A percentile compares a stretch with the other conserved stretches of the same genome.
Conservation (phyloP, 2,113 vertebrate genomes). For the Malurus elegans region DNA sequence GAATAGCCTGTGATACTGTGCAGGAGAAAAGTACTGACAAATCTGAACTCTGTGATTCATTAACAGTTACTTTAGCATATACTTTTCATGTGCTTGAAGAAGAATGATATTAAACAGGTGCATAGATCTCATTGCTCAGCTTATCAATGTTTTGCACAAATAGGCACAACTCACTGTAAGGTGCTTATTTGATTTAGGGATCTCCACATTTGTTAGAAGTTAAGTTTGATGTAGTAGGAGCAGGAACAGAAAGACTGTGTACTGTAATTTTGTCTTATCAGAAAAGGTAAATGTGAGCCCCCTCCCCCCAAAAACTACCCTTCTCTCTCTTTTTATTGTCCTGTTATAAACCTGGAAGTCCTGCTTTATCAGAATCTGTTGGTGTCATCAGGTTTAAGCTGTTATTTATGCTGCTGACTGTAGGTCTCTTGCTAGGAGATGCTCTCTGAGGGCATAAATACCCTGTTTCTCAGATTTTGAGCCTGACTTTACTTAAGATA, state of each 20-base stretch:
- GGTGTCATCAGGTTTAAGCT: not conserved
- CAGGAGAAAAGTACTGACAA: not conserved
- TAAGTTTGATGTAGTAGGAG: not conserved
- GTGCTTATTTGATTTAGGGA: not conserved
- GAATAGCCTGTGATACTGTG: not conserved
- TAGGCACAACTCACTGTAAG: not conserved
- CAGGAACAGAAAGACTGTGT: not conserved
- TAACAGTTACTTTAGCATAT: not conserved
- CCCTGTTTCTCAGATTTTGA: not conserved
- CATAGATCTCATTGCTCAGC: not conserved
- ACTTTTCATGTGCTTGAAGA: not conserved
- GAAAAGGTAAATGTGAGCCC: not conserved
- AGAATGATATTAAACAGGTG: not conserved
- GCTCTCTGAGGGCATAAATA: not conserved
- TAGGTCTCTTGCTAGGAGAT: not conserved
- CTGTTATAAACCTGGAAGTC: not conserved
- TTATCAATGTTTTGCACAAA: not conserved
- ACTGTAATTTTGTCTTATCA: not conserved
- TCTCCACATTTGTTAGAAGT: not conserved
- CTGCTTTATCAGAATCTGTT: not conserved
- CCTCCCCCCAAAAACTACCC: accelerated
- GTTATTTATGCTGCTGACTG: not conserved
- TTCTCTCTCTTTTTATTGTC: not conserved
- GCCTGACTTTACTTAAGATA: not conserved
- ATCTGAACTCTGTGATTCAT: not conserved